Evolutionary conservation across 2,888 invertebrate genomes (phyloP), one percentile per base, ranked within the genome.

Genomic region (Hedya salicella): DNA sequence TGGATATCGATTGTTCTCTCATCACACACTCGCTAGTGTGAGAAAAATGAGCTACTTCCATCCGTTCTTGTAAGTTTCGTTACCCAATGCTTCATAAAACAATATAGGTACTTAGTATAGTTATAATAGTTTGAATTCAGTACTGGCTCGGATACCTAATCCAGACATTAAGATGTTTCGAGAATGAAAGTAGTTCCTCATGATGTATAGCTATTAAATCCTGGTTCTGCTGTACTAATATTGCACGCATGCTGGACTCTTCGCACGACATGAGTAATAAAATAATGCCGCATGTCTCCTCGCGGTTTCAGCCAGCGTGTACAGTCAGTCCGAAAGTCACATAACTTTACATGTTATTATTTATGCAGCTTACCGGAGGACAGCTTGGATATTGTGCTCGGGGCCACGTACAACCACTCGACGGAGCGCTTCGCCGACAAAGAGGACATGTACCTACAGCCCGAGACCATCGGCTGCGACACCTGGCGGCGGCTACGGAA

Each of bases 401-500:
- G 93, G 3, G 91, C 96, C 0, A 93, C 95, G 0, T 97, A 96
- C 79, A 91, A 95, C 74, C 96, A 96, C 69, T 93, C 93, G 13
- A 84, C 84, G 0, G 96, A 96, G 74, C 73, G 71, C 32, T 95
- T 95, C 75, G 93, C 95, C 0, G 95, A 95, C 63, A 93, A 90
- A 69, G 92, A 93, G 11, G 95, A 96, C 75, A 81, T 94, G 0
- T 89, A 93, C 70, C 78, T 96, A 67, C 96, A 96, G 78, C 93
- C 94, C 0, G 96, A 96, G 79, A 95, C 96, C 0, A 78, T 93
- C 48, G 94, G 94, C 3, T 87, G 88, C 39, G 89, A 92, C 32
- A 95, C 95, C 0, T 95, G 95, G 94, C 93, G 96, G 9, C 91
- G 95, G 32, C 81, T 96, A 9, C 90, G 95, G 56, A 96, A 96